phyloP scores from a whole-genome alignment of 2,888 invertebrate genomes.

The Syrphus vitripennis region DNA sequence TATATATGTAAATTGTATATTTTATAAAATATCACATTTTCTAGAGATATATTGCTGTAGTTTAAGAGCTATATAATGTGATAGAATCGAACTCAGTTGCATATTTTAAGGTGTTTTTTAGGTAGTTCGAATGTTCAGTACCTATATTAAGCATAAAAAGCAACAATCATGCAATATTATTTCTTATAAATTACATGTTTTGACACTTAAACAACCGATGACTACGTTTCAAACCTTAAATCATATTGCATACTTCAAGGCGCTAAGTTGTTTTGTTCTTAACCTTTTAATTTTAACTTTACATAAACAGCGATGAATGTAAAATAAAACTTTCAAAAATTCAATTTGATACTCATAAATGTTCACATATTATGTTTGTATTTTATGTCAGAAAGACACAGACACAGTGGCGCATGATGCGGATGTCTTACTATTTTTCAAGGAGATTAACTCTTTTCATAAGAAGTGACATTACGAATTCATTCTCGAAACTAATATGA shows the following conservation, averaged over 20 bases:
- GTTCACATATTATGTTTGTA: not conserved
- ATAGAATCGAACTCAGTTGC: too few species aligned
- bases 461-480: constrained; percentile 9
- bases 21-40: too few species aligned
- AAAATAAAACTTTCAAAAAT: not conserved
- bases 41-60: too few species aligned
- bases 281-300: not conserved
- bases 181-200: not conserved
- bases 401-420: not conserved
- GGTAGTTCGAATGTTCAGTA: too few species aligned
- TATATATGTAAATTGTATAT: too few species aligned
- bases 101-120: too few species aligned
- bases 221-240: not conserved
- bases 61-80: too few species aligned
- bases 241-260: not conserved
- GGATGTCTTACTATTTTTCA: constrained; percentile 3
- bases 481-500: not conserved
- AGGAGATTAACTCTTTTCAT: not conserved
- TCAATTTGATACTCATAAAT: not conserved
- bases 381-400: not conserved
- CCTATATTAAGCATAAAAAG: too few species aligned
- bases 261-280: not conserved
- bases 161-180: not conserved
- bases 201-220: not conserved
- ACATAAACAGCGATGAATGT: too few species aligned